Base-by-base conservation (phyloP, 2,888 invertebrate genomes). In the Hanleya hanleyi region DNA sequence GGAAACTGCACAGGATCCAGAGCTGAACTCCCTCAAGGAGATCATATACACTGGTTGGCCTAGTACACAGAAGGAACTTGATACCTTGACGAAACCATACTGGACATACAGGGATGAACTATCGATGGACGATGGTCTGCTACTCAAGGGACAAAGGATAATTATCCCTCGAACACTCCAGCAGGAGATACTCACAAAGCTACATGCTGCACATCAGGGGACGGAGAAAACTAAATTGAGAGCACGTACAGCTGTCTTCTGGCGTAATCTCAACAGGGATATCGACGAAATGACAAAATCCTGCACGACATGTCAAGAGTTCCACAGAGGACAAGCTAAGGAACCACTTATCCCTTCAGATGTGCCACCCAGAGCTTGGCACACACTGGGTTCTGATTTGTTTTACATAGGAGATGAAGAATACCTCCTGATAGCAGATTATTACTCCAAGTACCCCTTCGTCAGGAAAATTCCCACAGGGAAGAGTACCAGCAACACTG, bases 181-280 rank as follows among this genome's bases (percentile, higher is more conserved):
- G 15, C 22, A 65, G 6, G 38, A 70, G 36, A 69, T 74, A 7
- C 49, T 77, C 7, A 1, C 57, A 12, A 70, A 78, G 37, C 49
- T 72, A 18, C 76, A 78, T 29, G 29, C 37, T 18, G 57, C 65
- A 29, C 71, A 75, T 35, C 51, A 71, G 57, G 71, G 69, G 1
- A 68, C 49, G 22, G 72, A 72, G 38, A 76, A 74, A 57, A 69
- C 74, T 29, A 65, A 64, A 12, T 50, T 69, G 22, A 47, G 67
- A 15, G 76, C 76, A 12, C 22, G 64, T 41, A 64, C 68, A 50
- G 61, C 22, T 26, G 69, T 77, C 7, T 76, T 37, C 35, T 76
- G 77, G 76, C 61, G 67, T 29, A 66, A 71, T 12, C 74, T 77
- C 29, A 77, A 76, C 67, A 51, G 61, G 41, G 71, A 71, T 62